Percentiles rank a stretch among this genome's conserved stretches.
phyloP scores from a whole-genome alignment of 2,797 vertebrate species.

The Poeciliopsis gracilis region DNA sequence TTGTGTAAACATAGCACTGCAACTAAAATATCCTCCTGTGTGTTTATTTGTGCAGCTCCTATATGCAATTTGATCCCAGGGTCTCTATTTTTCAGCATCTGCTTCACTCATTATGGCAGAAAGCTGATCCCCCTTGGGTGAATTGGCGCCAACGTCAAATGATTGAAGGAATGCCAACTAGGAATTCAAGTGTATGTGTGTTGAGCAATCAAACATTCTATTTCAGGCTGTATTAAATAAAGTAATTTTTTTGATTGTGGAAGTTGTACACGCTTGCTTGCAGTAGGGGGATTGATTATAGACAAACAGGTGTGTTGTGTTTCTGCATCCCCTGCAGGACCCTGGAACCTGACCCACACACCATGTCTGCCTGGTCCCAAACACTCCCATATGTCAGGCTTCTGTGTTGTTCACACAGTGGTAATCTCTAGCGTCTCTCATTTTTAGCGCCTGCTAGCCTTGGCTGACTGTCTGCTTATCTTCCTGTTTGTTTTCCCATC shows the following conservation, averaged over 20 bases:
- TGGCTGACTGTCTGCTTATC: conserved; percentile 30
- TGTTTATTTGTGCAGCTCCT: conserved; percentile 22
- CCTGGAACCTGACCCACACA: conserved; percentile 12
- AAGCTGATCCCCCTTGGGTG: conserved; percentile 52
- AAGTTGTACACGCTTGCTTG: not conserved
- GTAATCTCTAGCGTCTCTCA: conserved; percentile 25
- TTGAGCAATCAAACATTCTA: conserved; percentile 35
- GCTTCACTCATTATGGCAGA: conserved; percentile 55
- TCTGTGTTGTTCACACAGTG: conserved; percentile 34
- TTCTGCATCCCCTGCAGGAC: conserved; percentile 15
- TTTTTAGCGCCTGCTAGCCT: conserved; percentile 26
- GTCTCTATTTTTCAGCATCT: conserved; percentile 62
- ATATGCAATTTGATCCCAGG: conserved; percentile 53
- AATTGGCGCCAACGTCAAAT: conserved; percentile 56
- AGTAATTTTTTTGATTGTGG: conserved; percentile 20
- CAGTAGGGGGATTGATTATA: not conserved
- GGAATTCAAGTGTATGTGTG: conserved; percentile 24
- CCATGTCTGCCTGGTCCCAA: conserved; percentile 19
- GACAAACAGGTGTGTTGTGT: conserved; percentile 28
- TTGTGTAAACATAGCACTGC: conserved; percentile 18
- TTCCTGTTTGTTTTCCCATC: conserved; percentile 49
- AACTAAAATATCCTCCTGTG: conserved; percentile 32
- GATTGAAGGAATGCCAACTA: conserved; percentile 48
- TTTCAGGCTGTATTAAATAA: conserved; percentile 31
- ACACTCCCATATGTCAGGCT: conserved; percentile 39